Percentiles rank a stretch among this genome's conserved stretches.
phyloP scores from a whole-genome alignment of 2,888 invertebrate species.

The Drosophila infuscata region DNA sequence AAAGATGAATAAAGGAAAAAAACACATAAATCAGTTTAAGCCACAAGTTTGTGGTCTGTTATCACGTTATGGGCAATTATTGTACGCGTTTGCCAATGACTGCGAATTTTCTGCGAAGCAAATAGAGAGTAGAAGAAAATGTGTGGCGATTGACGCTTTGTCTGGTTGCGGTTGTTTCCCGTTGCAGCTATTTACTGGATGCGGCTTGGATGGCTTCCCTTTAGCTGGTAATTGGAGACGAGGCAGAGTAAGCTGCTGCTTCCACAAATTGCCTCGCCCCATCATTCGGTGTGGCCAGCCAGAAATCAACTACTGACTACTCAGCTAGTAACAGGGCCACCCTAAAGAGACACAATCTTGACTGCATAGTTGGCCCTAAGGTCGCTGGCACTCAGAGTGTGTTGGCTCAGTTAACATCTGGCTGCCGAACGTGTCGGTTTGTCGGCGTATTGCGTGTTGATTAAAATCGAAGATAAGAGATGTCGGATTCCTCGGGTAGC shows the following conservation, averaged over 20 bases:
- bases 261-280: constrained; percentile 6
- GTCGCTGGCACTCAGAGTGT: constrained; percentile 15
- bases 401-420: constrained; percentile 54
- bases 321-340: constrained; percentile 32
- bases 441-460: constrained; percentile 18
- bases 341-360: constrained; percentile 34
- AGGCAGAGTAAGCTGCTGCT: constrained; percentile 29
- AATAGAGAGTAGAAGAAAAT: constrained; percentile 51
- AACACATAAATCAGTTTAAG: not conserved
- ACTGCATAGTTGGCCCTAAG: constrained; percentile 25
- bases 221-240: constrained; percentile 57
- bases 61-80: not conserved
- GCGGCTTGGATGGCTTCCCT: constrained; percentile 72
- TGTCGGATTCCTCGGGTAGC: constrained; percentile 63
- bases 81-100: constrained; percentile 4
- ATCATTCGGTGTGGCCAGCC: constrained; percentile 22
- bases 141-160: constrained; percentile 23
- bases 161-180: constrained; percentile 47
- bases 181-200: constrained; percentile 43
- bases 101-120: constrained; percentile 51
- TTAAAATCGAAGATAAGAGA: constrained; percentile 10
- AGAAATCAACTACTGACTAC: constrained; percentile 47
- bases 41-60: not conserved
- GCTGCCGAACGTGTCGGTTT: constrained; percentile 60
- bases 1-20: not conserved